phyloP scores from a whole-genome alignment of 2,113 vertebrate species.

The human region DNA sequence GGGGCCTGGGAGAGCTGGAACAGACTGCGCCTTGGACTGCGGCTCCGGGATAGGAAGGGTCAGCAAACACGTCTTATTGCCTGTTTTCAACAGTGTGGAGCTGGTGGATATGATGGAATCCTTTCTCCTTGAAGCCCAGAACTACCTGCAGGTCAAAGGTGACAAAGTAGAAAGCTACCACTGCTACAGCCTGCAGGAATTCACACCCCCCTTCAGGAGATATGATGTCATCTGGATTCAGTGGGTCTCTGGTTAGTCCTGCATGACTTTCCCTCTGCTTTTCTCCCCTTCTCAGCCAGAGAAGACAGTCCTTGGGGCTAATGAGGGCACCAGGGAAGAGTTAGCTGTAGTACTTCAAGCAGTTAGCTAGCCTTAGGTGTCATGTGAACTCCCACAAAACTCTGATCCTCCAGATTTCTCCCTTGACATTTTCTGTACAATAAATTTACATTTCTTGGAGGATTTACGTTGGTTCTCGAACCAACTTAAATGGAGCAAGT shows the following conservation, averaged over 20 bases:
- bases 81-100: slow-evolving; percentile 92
- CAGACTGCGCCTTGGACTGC: slow-evolving; percentile 92
- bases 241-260: slow-evolving; percentile 95
- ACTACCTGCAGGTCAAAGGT: slow-evolving; percentile 88
- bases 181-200: slow-evolving; percentile 94
- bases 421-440: neutral
- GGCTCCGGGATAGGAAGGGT: slow-evolving; percentile 96
- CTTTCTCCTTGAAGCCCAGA: slow-evolving; percentile 93
- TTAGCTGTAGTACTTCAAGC: neutral
- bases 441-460: neutral
- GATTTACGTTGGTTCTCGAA: neutral
- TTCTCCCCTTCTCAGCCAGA: neutral
- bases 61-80: slow-evolving; percentile 93
- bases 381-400: neutral
- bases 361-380: neutral
- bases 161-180: slow-evolving; percentile 93
- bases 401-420: neutral
- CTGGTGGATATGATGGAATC: slow-evolving; percentile 97
- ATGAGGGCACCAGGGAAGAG: too few species aligned
- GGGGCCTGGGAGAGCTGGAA: slow-evolving; percentile 92
- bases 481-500: neutral
- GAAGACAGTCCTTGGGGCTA: neutral
- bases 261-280: neutral
- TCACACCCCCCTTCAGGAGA: slow-evolving; percentile 87
- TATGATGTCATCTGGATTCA: slow-evolving; percentile 99